Percentiles rank a stretch among this genome's conserved stretches.
Evolutionary conservation across 64 coral and sea anemone species (phyloP).

Genomic region (Porites lutea): DNA sequence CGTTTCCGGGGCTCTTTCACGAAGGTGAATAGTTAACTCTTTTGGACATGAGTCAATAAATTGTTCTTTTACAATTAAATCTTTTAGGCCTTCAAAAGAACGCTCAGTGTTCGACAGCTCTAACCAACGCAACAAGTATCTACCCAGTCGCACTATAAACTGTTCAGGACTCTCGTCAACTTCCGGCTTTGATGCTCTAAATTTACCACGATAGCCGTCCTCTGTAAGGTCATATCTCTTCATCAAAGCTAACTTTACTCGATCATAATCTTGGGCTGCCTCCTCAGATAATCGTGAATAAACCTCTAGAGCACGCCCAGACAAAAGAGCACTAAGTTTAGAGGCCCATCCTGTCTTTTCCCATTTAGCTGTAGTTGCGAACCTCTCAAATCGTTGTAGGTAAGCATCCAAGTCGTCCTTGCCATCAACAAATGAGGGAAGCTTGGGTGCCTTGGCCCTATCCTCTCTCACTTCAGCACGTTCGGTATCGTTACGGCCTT

Average conservation of each 20-base stretch:
- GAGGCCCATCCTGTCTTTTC: constrained; percentile 14
- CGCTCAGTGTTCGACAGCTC: constrained; percentile 40
- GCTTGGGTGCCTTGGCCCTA: background rate
- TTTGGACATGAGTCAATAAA: constrained; percentile 37
- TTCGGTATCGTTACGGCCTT: background rate
- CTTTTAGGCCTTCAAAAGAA: constrained; percentile 32
- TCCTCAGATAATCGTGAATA: too few relatives aligned
- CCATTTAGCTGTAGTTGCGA: constrained; percentile 15
- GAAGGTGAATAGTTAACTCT: constrained; percentile 42
- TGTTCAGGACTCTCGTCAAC: too few relatives aligned
- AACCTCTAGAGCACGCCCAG: constrained; percentile 41
- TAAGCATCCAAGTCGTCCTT: constrained; percentile 2
- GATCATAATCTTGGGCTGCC: too few relatives aligned
- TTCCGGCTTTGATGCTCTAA: too few relatives aligned
- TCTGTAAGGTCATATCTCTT: too few relatives aligned
- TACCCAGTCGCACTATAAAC: constrained; percentile 50
- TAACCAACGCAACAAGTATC: constrained; percentile 37
- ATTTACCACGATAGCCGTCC: too few relatives aligned
- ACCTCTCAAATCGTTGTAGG: background rate
- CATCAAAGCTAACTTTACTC: too few relatives aligned
- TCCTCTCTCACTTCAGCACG: background rate
- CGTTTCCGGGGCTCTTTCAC: constrained; percentile 29
- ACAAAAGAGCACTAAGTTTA: constrained; percentile 21
- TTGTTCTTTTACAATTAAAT: constrained; percentile 53
- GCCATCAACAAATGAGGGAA: background rate